phyloP scores from a whole-genome alignment of 1,140 invertebrate genomes.

The Caenorhabditis tropicalis region DNA sequence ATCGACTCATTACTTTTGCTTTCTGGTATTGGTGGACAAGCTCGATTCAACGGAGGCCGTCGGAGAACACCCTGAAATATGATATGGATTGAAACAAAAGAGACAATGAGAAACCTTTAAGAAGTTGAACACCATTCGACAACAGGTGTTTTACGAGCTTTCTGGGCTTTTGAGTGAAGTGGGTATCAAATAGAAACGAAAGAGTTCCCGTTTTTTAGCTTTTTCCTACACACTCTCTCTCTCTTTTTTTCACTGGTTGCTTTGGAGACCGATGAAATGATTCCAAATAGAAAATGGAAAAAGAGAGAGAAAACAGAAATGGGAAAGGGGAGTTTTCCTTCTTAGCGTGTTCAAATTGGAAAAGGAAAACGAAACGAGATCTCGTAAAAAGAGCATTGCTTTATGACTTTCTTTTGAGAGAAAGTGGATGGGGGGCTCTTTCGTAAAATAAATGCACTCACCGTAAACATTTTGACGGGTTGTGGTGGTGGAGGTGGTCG shows the following conservation, averaged over 20 bases:
- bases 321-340: background rate
- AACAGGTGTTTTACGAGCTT: conserved; percentile 31
- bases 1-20: conserved; percentile 55
- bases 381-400: conserved; percentile 32
- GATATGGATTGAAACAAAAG: background rate
- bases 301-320: background rate
- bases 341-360: background rate
- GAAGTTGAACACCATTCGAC: conserved; percentile 21
- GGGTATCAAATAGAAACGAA: background rate
- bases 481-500: conserved; percentile 42
- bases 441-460: conserved; percentile 10
- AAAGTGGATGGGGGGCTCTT: background rate
- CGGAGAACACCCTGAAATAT: conserved; percentile 28
- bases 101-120: background rate
- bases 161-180: background rate
- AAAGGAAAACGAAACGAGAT: conserved; percentile 34
- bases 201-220: too few species aligned
- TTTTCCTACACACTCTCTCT: too few species aligned
- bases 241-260: background rate
- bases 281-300: background rate
- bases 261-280: background rate
- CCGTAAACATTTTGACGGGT: conserved; percentile 35
- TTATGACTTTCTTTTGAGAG: conserved; percentile 20
- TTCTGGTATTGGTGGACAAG: conserved; percentile 58
- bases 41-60: conserved; percentile 57